Evolutionary conservation across 1,140 invertebrate species (phyloP).

Genomic region (Paraescarpia echinospica): DNA sequence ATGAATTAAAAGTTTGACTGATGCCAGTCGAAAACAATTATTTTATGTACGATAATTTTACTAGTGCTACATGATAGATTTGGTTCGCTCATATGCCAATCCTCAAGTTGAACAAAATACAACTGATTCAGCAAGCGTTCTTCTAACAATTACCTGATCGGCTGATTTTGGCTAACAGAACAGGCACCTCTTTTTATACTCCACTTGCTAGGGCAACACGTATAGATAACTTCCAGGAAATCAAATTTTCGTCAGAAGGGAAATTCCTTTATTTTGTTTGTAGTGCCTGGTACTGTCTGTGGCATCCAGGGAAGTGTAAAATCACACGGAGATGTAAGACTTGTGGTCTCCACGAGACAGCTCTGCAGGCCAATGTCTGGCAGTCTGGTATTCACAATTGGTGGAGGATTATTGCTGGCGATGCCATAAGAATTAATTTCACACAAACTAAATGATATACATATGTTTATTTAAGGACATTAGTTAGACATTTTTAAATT

Average conservation of each 20-base stretch:
- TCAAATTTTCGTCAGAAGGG: background rate
- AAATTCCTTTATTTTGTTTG: background rate
- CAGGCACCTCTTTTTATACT: background rate
- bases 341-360: background rate
- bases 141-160: no score
- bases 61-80: no score
- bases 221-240: background rate
- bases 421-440: background rate
- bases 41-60: no score
- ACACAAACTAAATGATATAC: background rate
- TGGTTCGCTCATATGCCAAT: no score
- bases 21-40: no score
- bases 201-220: background rate
- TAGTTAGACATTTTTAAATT: no score
- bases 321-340: background rate
- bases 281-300: background rate
- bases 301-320: background rate
- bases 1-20: no score
- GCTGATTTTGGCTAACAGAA: no score
- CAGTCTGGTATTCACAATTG: background rate
- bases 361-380: background rate
- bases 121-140: no score
- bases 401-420: no score
- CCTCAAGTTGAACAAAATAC: no score
- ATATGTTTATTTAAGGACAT: no score